These are phyloP conservation scores for Falcunculus frontatus DNA, from an alignment of 2,113 vertebrate genomes.

Conservation along the genomic window DNA sequence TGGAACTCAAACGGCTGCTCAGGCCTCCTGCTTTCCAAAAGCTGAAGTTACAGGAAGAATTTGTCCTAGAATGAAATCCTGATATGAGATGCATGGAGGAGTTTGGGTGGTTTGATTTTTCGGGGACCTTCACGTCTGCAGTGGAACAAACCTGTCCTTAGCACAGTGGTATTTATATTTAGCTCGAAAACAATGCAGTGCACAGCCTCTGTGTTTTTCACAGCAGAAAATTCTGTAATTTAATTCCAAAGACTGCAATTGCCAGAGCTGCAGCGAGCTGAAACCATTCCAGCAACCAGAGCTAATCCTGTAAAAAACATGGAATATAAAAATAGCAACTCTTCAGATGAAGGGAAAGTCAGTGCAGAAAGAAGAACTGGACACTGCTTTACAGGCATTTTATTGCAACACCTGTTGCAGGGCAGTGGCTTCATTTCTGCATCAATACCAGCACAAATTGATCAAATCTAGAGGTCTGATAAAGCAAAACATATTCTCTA, in stretches of 20 bases:
- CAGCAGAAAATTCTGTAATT: neutral
- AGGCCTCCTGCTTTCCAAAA: neutral
- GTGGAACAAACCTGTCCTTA: neutral
- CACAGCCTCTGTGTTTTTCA: neutral
- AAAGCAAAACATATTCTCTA: neutral
- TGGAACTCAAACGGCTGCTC: neutral
- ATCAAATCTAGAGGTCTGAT: neutral
- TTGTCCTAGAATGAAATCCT: neutral
- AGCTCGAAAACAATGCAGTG: neutral
- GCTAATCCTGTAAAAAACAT: neutral
- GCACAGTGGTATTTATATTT: neutral
- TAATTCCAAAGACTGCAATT: neutral
- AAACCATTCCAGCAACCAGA: neutral
- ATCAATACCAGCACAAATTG: neutral
- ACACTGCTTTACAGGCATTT: neutral
- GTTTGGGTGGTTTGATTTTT: neutral
- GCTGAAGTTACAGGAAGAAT: neutral
- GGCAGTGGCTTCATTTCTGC: neutral
- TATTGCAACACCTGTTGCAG: neutral
- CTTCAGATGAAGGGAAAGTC: neutral
- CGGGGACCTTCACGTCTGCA: neutral
- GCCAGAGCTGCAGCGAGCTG: neutral
- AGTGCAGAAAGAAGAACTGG: neutral
- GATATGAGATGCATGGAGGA: neutral
- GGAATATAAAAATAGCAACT: neutral